Percentiles rank a stretch among this genome's conserved stretches.
phyloP scores from a whole-genome alignment of 2,113 vertebrate genomes.

The Gambusia holbrooki region DNA sequence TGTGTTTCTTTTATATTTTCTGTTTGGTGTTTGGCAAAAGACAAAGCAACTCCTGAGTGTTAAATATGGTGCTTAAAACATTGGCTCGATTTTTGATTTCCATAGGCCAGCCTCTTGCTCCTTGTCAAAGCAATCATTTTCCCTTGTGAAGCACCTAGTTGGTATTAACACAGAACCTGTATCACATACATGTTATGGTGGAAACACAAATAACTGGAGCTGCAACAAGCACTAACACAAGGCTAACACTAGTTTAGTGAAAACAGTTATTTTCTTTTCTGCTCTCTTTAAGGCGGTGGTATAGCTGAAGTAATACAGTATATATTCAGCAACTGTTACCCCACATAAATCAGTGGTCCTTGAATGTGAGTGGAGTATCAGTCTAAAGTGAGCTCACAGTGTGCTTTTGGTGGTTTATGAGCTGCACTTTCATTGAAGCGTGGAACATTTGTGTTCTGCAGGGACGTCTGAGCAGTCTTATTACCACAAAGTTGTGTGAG shows the following conservation, averaged over 20 bases:
- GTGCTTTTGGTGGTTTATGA: constrained; percentile 3
- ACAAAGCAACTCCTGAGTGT: no score
- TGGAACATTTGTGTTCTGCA: constrained; percentile 2
- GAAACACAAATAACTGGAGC: no score
- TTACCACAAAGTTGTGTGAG: background rate
- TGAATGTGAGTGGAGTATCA: constrained; percentile 9
- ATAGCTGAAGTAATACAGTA: background rate
- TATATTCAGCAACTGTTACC: background rate
- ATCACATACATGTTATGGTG: no score
- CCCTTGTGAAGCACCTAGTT: no score
- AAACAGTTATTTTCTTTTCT: background rate
- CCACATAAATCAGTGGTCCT: constrained; percentile 6
- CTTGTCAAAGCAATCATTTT: no score
- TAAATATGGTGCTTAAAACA: no score
- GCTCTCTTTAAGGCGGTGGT: constrained; percentile 2
- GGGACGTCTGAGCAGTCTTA: background rate
- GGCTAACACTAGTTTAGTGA: background rate
- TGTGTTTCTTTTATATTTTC: no score
- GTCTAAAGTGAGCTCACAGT: constrained; percentile 3
- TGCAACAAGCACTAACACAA: no score
- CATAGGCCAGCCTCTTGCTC: no score
- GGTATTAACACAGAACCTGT: no score
- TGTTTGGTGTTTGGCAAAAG: no score
- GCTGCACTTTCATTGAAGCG: background rate
- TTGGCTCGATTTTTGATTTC: no score